Evolutionary conservation across 1,140 invertebrate genomes (phyloP).

Genomic region (Metaphire vulgaris): DNA sequence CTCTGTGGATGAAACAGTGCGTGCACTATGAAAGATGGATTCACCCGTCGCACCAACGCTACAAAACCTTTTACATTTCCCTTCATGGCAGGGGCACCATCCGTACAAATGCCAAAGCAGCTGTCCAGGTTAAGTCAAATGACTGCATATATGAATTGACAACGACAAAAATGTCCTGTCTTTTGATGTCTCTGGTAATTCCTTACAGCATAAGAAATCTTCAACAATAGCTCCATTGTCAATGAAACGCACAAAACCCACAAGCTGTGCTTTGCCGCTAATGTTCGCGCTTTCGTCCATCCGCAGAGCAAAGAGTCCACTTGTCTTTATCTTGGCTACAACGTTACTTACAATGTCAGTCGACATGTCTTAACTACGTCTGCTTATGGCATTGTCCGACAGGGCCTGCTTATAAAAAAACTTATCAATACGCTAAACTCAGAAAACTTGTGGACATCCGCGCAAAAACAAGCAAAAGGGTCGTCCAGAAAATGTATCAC

Average conservation of each 20-base stretch:
- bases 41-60: conserved; percentile 1
- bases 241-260: background rate
- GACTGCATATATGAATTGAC: background rate
- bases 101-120: conserved; percentile 9
- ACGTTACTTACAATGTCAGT: conserved; percentile 2
- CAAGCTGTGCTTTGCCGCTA: background rate
- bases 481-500: too few relatives aligned
- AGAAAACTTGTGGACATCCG: too few relatives aligned
- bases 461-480: too few relatives aligned
- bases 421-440: too few relatives aligned
- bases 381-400: conserved; percentile 18
- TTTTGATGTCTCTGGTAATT: background rate
- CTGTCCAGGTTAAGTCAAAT: background rate
- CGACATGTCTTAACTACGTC: background rate
- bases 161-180: background rate
- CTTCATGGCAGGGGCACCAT: conserved; percentile 11
- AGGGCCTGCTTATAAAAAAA: too few relatives aligned
- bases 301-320: background rate
- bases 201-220: conserved; percentile 5
- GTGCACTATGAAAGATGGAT: background rate
- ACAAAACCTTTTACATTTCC: conserved; percentile 7
- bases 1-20: conserved; percentile 18
- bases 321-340: background rate
- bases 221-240: conserved; percentile 4
- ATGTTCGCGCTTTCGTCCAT: background rate